Evolutionary conservation across 2,113 vertebrate species (phyloP).

Genomic region (Grammomys surdaster): DNA sequence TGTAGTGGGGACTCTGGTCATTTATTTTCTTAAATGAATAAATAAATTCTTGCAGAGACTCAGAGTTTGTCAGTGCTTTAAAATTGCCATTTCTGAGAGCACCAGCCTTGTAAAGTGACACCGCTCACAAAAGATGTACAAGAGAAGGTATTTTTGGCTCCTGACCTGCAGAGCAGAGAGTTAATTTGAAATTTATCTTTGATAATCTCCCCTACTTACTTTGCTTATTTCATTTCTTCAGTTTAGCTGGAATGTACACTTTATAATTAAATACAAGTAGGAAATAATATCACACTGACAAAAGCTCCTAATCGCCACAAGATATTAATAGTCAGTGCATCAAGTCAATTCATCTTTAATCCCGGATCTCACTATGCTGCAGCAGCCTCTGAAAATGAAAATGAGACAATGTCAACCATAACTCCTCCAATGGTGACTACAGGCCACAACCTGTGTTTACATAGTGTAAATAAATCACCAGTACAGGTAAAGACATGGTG

Average conservation of each 20-base stretch:
- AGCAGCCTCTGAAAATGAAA: conserved; percentile 78
- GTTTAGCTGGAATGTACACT: conserved; percentile 79
- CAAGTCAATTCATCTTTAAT: conserved; percentile 84
- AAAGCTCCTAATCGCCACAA: conserved; percentile 84
- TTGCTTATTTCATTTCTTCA: conserved; percentile 82
- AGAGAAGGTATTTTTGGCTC: conserved; percentile 69
- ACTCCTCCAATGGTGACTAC: conserved; percentile 28
- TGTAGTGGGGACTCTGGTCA: not conserved
- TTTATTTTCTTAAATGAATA: conserved; percentile 68
- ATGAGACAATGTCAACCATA: conserved; percentile 80
- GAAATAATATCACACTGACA: conserved; percentile 81
- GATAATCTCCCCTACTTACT: conserved; percentile 76
- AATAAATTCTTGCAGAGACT: conserved; percentile 80
- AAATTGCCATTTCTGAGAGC: not conserved
- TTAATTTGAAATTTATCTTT: conserved; percentile 86
- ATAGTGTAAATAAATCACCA: not conserved
- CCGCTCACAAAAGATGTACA: conserved; percentile 66
- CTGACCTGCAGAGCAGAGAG: conserved; percentile 65
- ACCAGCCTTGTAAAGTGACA: conserved; percentile 21
- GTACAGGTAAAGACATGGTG: not conserved
- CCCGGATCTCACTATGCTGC: conserved; percentile 75
- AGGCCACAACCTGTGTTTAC: not conserved
- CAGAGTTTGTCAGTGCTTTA: conserved; percentile 75
- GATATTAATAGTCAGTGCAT: conserved; percentile 83
- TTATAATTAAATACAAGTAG: conserved; percentile 85